Base-by-base conservation (phyloP, 2,888 invertebrate genomes). In the Laspeyria flexula region DNA sequence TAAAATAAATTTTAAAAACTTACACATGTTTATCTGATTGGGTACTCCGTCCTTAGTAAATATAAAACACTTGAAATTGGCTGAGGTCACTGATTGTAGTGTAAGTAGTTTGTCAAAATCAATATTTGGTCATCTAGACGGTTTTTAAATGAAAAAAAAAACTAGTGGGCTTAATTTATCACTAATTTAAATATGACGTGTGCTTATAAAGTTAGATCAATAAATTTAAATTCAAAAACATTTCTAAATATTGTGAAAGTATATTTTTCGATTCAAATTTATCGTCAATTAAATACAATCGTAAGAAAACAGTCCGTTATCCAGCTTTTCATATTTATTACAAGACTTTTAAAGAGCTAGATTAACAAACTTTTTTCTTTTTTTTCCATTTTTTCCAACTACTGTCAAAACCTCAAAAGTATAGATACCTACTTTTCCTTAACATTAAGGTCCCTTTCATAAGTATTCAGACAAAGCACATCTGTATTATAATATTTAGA, bases 111-210 rank as follows among this genome's bases (percentile, higher is more conserved):
- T 53, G 52, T 61, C 60, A 63, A 56, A 53, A 58, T 57, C 46
- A 59, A 60, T 47, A 54, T 35, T 57, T 48, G 27, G 38, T 25
- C 50, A 38, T 68, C 76, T 68, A 72, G 67, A 44, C 52, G 74
- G 73, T 59, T 60, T 62, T 23, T 35, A 34, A 44, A 53, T 16
- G n/a, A 41, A 27, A 21, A 27, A 27, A 42, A 54, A 59, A 75
- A 70, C 78, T 59, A 66, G 76, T 71, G 34, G 70, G 75, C 58
- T 39, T 13, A 38, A 50, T 55, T 44, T 44, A 38, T 42, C 18
- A 47, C 33, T 44, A 53, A 47, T 55, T 51, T 43, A 45, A 43
- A 42, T 47, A 30, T 33, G 46, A 47, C 52, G 56, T 49, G 51
- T 33, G 50, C 52, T 47, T 55, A 55, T 49, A 43, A 35, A 37